Conservation (phyloP, 2,113 vertebrate genomes). For the Orcinus orca region DNA sequence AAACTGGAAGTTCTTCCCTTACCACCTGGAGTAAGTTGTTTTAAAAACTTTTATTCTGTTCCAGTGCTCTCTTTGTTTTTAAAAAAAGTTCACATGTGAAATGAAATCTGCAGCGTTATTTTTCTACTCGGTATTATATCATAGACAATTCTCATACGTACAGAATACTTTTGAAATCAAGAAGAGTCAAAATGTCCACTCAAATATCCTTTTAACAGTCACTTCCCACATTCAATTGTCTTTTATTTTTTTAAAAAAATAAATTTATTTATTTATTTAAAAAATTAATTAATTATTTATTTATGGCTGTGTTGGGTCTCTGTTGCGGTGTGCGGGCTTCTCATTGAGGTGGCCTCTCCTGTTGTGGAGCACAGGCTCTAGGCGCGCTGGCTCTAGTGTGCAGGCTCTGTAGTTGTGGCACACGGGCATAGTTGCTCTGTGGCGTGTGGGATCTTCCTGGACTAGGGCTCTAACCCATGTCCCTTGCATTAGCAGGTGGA, state of each 20-base stretch:
- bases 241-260: not conserved
- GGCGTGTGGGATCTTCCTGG: too few relatives aligned
- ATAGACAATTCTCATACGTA: not conserved
- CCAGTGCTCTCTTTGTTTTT: not conserved
- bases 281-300: too few relatives aligned
- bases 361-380: too few relatives aligned
- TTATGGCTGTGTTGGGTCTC: too few relatives aligned
- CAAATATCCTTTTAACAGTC: not conserved
- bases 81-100: conserved; percentile 6
- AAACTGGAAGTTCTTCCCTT: conserved; percentile 32
- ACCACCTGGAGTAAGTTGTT: conserved; percentile 23
- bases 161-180: conserved; percentile 42
- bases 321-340: too few relatives aligned
- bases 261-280: too few relatives aligned
- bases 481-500: too few relatives aligned
- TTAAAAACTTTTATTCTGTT: conserved; percentile 39
- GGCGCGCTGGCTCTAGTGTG: too few relatives aligned
- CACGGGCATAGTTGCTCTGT: too few relatives aligned
- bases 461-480: too few relatives aligned
- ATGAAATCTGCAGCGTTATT: not conserved
- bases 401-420: too few relatives aligned
- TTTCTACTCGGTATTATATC: not conserved
- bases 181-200: not conserved
- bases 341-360: too few relatives aligned
- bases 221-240: not conserved